Conservation (phyloP, 2,113 vertebrate genomes). For the Stigmatopora argus region DNA sequence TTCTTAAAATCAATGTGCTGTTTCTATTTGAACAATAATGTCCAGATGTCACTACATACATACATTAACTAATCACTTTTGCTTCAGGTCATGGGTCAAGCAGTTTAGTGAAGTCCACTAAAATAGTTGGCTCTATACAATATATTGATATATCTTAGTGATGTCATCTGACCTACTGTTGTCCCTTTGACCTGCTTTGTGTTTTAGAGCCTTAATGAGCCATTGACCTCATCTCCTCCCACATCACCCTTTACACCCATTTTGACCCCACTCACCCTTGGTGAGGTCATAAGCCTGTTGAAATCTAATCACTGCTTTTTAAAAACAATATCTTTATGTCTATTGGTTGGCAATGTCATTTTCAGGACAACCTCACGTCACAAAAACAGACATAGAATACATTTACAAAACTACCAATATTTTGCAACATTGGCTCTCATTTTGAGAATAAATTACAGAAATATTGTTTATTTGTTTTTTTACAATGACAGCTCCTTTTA, state of each 20-base stretch:
- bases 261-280: slow-evolving; percentile 31
- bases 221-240: slow-evolving; percentile 54
- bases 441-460: neutral
- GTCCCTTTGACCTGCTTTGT: slow-evolving; percentile 50
- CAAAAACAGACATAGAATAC: neutral
- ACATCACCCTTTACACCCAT: slow-evolving; percentile 40
- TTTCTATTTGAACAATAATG: neutral
- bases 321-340: slow-evolving; percentile 1
- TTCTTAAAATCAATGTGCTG: neutral
- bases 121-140: slow-evolving; percentile 23
- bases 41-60: slow-evolving; percentile 13
- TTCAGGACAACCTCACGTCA: neutral
- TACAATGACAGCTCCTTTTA: neutral
- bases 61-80: slow-evolving; percentile 35
- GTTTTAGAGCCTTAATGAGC: slow-evolving; percentile 63
- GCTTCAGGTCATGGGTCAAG: slow-evolving; percentile 44
- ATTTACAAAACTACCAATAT: neutral
- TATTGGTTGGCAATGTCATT: neutral
- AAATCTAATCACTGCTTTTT: slow-evolving; percentile 29
- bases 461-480: too few species aligned
- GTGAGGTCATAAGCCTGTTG: slow-evolving; percentile 44
- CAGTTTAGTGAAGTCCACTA: slow-evolving; percentile 13
- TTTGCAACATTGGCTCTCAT: neutral
- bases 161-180: slow-evolving; percentile 58
- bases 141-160: slow-evolving; percentile 32